Evolutionary conservation across 2,113 vertebrate genomes (phyloP), one percentile per base, ranked within the genome.

Genomic region (Oreochromis niloticus): DNA sequence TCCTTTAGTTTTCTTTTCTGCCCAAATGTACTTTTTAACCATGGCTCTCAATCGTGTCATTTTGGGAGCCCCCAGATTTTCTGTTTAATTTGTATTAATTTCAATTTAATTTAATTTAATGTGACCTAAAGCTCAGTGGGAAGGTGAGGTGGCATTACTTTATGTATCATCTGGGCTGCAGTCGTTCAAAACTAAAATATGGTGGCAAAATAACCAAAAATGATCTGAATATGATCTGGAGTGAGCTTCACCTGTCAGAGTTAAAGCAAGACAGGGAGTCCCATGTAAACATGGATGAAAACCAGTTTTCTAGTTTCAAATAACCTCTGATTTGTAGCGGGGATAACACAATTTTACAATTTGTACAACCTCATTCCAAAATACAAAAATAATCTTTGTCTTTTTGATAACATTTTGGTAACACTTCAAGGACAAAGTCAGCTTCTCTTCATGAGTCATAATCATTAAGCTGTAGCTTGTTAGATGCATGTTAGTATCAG

Each of bases 371-470:
- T 93, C 93, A 89, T 94, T 96, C 94, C 89, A 96, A 96, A 95
- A 96, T 97, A 97, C 95, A 97, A 97, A 97, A 97, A 97, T 96
- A 97, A 95, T 95, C 85, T 94, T 94, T 92, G 86, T 96, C 87
- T 96, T 95, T 95, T 92, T 94, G 93, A 95, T 96, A 95, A 96
- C 95, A 96, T 96, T 97, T 96, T 96, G 95, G 95, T 96, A 96
- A 96, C 94, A 96, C 95, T 95, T 96, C 90, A 96, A 93, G 92
- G 94, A 97, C 92, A 95, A 92, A 93, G 91, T 85, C 85, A 92
- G 87, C 92, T 93, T 90, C 84, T 88, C 80, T 84, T 93, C 86
- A 89, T 90, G 87, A 90, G 80, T 91, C 78, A 81, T 93, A 90
- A 93, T 87, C 78, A 89, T 86, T 57, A 87, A 94, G 90, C 92